Conservation (phyloP, 2,797 vertebrate species). For the Gallinago nigripennis region DNA sequence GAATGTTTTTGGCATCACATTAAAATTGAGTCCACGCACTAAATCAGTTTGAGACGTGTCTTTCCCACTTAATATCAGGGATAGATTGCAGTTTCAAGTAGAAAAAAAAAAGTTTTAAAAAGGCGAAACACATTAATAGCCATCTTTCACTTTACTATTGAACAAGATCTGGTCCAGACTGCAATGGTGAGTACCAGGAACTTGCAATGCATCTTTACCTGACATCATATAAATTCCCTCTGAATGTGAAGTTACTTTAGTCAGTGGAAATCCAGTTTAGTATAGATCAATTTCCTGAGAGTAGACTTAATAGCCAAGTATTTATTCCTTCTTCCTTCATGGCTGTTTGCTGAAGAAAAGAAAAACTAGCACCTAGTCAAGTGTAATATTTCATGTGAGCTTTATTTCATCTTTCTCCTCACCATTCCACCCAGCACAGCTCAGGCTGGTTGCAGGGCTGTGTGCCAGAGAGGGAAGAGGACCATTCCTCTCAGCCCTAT, state of each 20-base stretch:
- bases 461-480: neutral
- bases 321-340: neutral
- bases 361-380: neutral
- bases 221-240: neutral
- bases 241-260: neutral
- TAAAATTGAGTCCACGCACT: neutral
- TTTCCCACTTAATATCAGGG: neutral
- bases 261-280: neutral
- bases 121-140: neutral
- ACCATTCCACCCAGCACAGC: neutral
- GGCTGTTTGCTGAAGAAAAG: neutral
- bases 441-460: neutral
- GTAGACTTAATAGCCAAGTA: neutral
- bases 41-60: neutral
- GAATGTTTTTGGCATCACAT: neutral
- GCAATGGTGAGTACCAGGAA: neutral
- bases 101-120: neutral
- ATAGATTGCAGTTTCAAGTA: neutral
- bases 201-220: neutral
- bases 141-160: neutral
- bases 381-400: neutral
- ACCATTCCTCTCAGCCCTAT: neutral
- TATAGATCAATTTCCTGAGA: neutral
- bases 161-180: neutral
- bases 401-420: neutral